phyloP scores from a whole-genome alignment of 2,797 vertebrate species.

The Petrocephalus sullivani region DNA sequence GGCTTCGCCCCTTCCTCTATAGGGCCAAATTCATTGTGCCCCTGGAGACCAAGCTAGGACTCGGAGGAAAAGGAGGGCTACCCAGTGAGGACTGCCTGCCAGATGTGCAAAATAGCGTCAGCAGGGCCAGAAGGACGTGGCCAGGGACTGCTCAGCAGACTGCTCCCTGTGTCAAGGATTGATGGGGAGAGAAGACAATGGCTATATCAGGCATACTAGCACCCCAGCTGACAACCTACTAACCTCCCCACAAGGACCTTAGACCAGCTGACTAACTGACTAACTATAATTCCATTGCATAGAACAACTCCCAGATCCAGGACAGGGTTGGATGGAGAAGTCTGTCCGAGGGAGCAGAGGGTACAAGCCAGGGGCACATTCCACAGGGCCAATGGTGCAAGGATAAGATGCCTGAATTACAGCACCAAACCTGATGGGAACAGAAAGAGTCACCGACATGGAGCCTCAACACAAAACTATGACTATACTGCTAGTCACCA shows the following conservation, averaged over 20 bases:
- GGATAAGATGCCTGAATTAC: not conserved
- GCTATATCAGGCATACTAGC: not conserved
- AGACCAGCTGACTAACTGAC: not conserved
- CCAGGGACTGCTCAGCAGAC: slow-evolving; percentile 23
- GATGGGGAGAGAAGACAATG: not conserved
- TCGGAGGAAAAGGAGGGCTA: not conserved
- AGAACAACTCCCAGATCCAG: not conserved
- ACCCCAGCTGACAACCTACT: not conserved
- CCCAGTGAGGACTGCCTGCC: slow-evolving; percentile 25
- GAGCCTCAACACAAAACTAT: not conserved
- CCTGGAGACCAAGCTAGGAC: not conserved
- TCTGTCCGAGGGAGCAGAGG: not conserved
- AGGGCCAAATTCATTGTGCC: too few species aligned
- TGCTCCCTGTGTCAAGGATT: slow-evolving; percentile 19
- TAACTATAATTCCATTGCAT: not conserved
- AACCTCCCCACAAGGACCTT: not conserved
- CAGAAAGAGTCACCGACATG: not conserved
- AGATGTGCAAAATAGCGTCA: slow-evolving; percentile 29
- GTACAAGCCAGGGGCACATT: not conserved
- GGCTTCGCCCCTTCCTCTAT: too few species aligned
- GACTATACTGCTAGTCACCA: not conserved
- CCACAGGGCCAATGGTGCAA: too few species aligned
- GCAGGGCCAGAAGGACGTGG: slow-evolving; percentile 38
- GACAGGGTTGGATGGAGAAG: not conserved
- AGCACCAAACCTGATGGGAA: not conserved